A percentile compares a stretch with the other conserved stretches of the same genome.
Evolutionary conservation across 2,797 vertebrate genomes (phyloP).

Genomic region (Sitta carolinensis): DNA sequence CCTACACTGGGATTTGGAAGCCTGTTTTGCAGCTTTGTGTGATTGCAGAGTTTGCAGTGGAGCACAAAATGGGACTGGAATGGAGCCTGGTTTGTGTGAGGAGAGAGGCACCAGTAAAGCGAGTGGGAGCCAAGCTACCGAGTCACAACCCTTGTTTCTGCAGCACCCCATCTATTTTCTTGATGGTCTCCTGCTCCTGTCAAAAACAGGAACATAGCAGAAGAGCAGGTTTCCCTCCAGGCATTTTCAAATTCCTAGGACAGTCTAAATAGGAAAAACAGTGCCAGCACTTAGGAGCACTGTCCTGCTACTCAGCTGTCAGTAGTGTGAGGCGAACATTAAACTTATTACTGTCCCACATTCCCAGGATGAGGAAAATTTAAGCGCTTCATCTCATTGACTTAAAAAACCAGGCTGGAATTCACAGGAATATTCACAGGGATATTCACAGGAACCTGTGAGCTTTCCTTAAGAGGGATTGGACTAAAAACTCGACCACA

Average conservation of each 20-base stretch:
- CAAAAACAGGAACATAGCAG: background rate
- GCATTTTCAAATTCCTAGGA: background rate
- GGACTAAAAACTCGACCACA: background rate
- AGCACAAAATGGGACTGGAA: background rate
- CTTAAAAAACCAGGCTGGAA: background rate
- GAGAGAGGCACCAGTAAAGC: background rate
- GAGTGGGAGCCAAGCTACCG: background rate
- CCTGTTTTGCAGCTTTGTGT: background rate
- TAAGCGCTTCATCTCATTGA: background rate
- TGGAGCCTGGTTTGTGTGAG: background rate
- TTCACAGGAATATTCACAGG: too few species aligned
- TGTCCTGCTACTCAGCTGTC: background rate
- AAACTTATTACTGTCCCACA: background rate
- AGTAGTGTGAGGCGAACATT: background rate
- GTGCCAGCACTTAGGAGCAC: accelerated
- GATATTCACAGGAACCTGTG: background rate
- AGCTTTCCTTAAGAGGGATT: background rate
- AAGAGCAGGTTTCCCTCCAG: background rate
- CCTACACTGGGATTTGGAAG: background rate
- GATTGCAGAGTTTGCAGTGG: background rate
- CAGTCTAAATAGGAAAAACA: background rate
- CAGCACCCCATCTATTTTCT: background rate
- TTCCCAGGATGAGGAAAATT: background rate
- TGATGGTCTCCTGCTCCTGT: background rate
- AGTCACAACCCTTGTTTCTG: background rate